These are phyloP conservation scores for Pangasius macronema DNA, from an alignment of 2,797 vertebrate genomes.

Conservation along the genomic window DNA sequence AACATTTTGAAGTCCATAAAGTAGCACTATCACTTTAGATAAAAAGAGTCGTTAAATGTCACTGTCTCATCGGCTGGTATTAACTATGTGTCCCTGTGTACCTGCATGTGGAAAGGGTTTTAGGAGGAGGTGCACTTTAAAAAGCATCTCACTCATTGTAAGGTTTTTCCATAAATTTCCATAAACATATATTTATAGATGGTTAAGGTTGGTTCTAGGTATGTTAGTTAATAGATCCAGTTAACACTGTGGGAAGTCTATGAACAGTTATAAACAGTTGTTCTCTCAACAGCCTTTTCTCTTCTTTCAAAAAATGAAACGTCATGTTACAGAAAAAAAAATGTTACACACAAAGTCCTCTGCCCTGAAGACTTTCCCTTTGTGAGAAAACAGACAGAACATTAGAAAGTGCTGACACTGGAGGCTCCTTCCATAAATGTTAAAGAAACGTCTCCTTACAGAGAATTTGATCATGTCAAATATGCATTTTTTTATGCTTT, in stretches of 20 bases:
- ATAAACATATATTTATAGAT: background rate
- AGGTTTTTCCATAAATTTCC: too few species aligned
- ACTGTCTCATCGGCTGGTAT: background rate
- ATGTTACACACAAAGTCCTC: background rate
- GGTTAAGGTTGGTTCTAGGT: background rate
- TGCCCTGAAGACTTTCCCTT: background rate
- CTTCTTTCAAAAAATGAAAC: too few species aligned
- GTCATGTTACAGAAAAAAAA: background rate
- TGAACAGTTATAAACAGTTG: background rate
- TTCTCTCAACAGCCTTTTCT: background rate
- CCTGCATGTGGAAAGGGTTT: background rate
- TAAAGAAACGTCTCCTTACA: background rate
- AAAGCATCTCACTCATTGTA: background rate
- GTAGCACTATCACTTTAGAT: constrained; percentile 20
- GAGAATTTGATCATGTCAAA: background rate
- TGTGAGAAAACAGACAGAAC: too few species aligned
- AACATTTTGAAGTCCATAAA: constrained; percentile 32
- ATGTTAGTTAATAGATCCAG: background rate
- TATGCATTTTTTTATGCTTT: background rate
- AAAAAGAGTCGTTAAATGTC: constrained; percentile 13
- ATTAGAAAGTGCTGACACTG: background rate
- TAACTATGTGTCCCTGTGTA: constrained; percentile 5
- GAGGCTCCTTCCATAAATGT: background rate
- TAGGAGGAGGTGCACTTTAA: background rate
- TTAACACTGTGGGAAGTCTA: background rate